Percentiles rank a stretch among this genome's conserved stretches.
These are phyloP conservation scores for Trachelus tabidus DNA, from an alignment of 2,888 invertebrate species.

Conservation along the genomic window DNA sequence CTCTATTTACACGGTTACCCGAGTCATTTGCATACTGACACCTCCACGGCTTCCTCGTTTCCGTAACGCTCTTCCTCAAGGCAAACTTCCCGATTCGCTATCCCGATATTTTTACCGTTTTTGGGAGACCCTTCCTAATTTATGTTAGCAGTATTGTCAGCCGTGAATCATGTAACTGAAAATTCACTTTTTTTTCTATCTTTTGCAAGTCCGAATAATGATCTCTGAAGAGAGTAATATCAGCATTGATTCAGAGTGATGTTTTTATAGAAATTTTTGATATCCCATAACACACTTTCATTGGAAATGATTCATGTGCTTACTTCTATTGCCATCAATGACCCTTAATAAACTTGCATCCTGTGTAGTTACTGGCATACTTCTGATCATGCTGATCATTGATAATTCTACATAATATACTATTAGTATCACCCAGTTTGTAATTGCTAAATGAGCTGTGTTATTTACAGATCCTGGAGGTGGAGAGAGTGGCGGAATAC, in stretches of 20 bases:
- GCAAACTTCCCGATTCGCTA: neutral
- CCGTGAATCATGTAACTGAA: slow-evolving; percentile 34
- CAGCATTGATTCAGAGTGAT: neutral
- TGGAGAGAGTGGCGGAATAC: slow-evolving; percentile 48
- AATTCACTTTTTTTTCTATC: neutral
- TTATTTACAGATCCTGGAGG: slow-evolving; percentile 51
- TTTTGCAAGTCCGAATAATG: neutral
- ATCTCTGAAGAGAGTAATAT: neutral
- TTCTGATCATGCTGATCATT: neutral
- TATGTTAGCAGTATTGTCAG: slow-evolving; percentile 28
- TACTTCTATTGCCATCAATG: neutral
- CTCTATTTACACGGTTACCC: slow-evolving; percentile 36
- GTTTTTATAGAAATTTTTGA: neutral
- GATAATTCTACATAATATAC: neutral
- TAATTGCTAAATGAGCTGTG: neutral
- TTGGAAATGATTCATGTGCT: neutral
- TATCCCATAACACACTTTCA: neutral
- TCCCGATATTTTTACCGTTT: neutral
- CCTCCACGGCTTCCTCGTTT: neutral
- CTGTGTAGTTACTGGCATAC: neutral
- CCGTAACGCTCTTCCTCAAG: neutral
- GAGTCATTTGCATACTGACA: slow-evolving; percentile 14
- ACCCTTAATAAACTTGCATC: slow-evolving; percentile 4
- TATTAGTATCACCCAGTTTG: neutral
- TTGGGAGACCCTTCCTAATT: neutral